Percentiles rank a stretch among this genome's conserved stretches.
Evolutionary conservation across 2,888 invertebrate species (phyloP).

Genomic region (Euplexia lucipara): DNA sequence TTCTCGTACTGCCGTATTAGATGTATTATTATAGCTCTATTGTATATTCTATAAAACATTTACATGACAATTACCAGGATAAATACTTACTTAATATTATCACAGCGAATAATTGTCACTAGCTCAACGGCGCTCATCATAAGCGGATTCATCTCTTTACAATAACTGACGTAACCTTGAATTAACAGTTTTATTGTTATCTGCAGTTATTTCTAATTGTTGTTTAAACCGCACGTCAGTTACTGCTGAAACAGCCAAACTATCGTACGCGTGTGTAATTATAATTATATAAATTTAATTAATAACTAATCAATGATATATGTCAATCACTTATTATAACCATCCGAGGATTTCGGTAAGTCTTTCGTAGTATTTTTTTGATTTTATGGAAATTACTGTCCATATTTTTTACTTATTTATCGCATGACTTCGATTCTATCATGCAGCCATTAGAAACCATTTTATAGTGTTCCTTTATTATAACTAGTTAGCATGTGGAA

Average conservation of each 20-base stretch:
- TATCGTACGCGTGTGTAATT: slow-evolving; percentile 53
- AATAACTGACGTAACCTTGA: slow-evolving; percentile 74
- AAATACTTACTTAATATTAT: slow-evolving; percentile 28
- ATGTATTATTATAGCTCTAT: slow-evolving; percentile 32
- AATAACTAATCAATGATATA: slow-evolving; percentile 51
- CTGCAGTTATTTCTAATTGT: slow-evolving; percentile 72
- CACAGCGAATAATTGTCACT: slow-evolving; percentile 40
- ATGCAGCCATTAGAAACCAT: slow-evolving; percentile 69
- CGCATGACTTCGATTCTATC: slow-evolving; percentile 78
- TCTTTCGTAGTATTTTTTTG: slow-evolving; percentile 58
- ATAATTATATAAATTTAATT: slow-evolving; percentile 23
- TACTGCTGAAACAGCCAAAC: slow-evolving; percentile 57
- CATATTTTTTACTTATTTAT: slow-evolving; percentile 64
- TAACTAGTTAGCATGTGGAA: slow-evolving; percentile 74
- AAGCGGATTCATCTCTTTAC: slow-evolving; percentile 62
- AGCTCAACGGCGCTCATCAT: slow-evolving; percentile 35
- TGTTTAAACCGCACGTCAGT: slow-evolving; percentile 71
- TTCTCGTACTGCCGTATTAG: slow-evolving; percentile 39
- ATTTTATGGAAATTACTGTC: slow-evolving; percentile 42
- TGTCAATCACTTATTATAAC: slow-evolving; percentile 54
- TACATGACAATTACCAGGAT: slow-evolving; percentile 53
- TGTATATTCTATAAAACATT: slow-evolving; percentile 24
- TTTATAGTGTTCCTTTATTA: slow-evolving; percentile 64
- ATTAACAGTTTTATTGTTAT: slow-evolving; percentile 77
- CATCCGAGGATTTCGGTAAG: slow-evolving; percentile 73